Conservation (phyloP, 1,140 invertebrate species). For the Brachionus plicatilis region DNA sequence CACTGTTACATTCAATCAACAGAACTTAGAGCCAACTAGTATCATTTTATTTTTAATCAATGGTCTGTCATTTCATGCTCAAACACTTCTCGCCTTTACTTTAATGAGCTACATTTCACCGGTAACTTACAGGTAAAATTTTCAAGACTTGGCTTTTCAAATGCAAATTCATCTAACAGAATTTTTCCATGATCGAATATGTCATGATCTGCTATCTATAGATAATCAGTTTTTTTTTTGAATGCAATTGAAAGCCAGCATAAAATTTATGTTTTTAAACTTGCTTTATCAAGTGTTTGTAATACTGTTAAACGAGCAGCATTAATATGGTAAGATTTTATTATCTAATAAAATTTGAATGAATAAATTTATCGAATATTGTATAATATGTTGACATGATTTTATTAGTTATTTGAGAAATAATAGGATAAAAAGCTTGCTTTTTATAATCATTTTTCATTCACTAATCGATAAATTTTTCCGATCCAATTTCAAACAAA, state of each 20-base stretch:
- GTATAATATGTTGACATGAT: not conserved
- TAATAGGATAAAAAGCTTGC: not conserved
- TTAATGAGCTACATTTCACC: slow-evolving; percentile 79
- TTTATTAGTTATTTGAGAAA: not conserved
- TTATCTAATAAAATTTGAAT: not conserved
- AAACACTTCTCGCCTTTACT: slow-evolving; percentile 78
- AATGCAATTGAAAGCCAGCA: slow-evolving; percentile 29
- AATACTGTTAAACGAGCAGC: slow-evolving; percentile 78
- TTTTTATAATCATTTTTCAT: not conserved
- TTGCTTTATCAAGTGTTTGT: slow-evolving; percentile 64
- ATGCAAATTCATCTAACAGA: slow-evolving; percentile 39
- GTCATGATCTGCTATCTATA: not conserved
- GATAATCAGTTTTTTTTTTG: not conserved
- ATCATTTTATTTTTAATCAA: slow-evolving; percentile 66
- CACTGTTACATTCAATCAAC: slow-evolving; percentile 61
- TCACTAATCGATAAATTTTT: slow-evolving; percentile 7
- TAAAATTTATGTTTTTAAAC: slow-evolving; percentile 8
- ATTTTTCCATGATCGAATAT: not conserved
- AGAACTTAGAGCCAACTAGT: slow-evolving; percentile 55
- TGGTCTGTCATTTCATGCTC: slow-evolving; percentile 77
- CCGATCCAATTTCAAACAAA: not conserved
- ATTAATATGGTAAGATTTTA: slow-evolving; percentile 62
- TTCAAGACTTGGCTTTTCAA: not conserved
- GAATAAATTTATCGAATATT: slow-evolving; percentile 15
- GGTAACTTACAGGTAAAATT: slow-evolving; percentile 73